Percentiles rank a stretch among this genome's conserved stretches.
phyloP scores from a whole-genome alignment of 1,140 invertebrate species.

The Aricia agestis region DNA sequence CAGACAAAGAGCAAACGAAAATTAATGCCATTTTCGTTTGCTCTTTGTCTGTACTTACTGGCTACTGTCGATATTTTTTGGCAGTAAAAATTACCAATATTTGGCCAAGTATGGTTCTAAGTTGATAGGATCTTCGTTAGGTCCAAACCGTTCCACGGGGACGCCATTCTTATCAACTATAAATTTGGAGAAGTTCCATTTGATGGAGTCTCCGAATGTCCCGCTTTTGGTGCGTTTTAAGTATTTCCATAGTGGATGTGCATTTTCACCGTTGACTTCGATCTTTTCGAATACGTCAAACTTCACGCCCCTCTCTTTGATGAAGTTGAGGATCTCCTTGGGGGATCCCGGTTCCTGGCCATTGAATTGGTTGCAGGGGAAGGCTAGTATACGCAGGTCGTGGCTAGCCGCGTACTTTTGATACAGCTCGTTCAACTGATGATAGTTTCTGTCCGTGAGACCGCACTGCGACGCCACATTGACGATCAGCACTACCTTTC shows the following conservation, averaged over 20 bases:
- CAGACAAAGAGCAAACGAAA: no score
- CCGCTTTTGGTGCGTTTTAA: slow-evolving; percentile 79
- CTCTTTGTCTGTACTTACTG: no score
- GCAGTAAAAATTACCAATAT: slow-evolving; percentile 41
- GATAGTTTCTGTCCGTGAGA: slow-evolving; percentile 87
- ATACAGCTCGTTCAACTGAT: slow-evolving; percentile 84
- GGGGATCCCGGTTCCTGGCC: slow-evolving; percentile 86
- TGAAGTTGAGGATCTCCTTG: slow-evolving; percentile 85
- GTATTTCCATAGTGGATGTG: slow-evolving; percentile 91
- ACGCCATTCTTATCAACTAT: slow-evolving; percentile 91
- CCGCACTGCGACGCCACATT: slow-evolving; percentile 94
- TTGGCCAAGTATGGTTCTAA: slow-evolving; percentile 50
- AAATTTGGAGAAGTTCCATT: slow-evolving; percentile 99
- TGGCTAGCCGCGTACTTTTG: slow-evolving; percentile 78
- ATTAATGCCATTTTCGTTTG: no score
- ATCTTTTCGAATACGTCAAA: slow-evolving; percentile 89
- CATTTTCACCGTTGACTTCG: slow-evolving; percentile 91
- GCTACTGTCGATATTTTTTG: no score
- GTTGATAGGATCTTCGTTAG: slow-evolving; percentile 82
- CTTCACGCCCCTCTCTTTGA: slow-evolving; percentile 81
- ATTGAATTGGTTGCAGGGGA: slow-evolving; percentile 96
- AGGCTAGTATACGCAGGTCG: slow-evolving; percentile 87
- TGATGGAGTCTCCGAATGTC: slow-evolving; percentile 87
- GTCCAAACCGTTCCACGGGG: slow-evolving; percentile 88
- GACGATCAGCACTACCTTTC: slow-evolving; percentile 85